phyloP scores from a whole-genome alignment of 2,888 invertebrate species.

The Orchesellides sinensis region DNA sequence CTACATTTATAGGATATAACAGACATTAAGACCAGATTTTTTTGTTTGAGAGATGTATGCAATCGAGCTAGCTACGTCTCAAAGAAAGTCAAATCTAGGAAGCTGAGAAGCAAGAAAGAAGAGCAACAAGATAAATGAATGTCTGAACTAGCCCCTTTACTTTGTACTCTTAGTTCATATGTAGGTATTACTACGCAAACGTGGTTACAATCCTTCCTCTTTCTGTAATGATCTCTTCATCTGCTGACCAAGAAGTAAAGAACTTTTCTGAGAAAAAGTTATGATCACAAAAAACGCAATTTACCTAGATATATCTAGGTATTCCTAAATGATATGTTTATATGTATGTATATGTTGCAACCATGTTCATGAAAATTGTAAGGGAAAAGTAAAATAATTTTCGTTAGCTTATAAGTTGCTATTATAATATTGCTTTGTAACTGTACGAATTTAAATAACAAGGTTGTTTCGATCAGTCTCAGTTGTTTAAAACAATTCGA shows the following conservation, averaged over 20 bases:
- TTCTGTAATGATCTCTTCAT: slow-evolving; percentile 61
- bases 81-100: not conserved
- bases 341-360: too few relatives aligned
- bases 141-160: slow-evolving; percentile 23
- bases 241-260: slow-evolving; percentile 28
- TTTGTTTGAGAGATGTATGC: not conserved
- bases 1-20: slow-evolving; percentile 16
- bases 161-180: not conserved
- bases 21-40: not conserved
- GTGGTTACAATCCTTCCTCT: not conserved
- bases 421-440: too few relatives aligned
- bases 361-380: too few relatives aligned
- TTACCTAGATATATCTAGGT: too few relatives aligned
- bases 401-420: too few relatives aligned
- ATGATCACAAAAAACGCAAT: slow-evolving; percentile 29
- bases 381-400: too few relatives aligned
- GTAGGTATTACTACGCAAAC: not conserved
- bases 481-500: too few relatives aligned
- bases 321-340: too few relatives aligned
- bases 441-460: too few relatives aligned
- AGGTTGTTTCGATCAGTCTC: too few relatives aligned
- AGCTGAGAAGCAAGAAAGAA: not conserved
- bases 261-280: not conserved
- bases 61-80: not conserved
- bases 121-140: slow-evolving; percentile 66